Conservation (phyloP, 1,140 invertebrate species). For the Drosophila azteca region DNA sequence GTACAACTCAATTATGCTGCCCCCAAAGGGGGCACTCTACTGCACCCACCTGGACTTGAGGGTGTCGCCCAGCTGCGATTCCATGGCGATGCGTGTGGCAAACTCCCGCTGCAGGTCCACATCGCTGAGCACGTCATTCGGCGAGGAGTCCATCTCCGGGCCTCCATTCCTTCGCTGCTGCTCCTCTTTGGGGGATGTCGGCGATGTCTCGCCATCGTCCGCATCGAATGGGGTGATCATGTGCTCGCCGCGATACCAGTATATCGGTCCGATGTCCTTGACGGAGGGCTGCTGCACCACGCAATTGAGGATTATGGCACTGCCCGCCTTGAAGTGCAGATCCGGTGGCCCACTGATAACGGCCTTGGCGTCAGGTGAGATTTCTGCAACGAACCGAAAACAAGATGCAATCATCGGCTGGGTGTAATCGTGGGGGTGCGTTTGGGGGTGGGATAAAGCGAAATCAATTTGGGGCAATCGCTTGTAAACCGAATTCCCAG, state of each 20-base stretch:
- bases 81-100: constrained; percentile 75
- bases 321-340: constrained; percentile 93
- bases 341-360: constrained; percentile 90
- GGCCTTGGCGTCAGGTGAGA: constrained; percentile 90
- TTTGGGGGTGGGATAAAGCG: constrained; percentile 6
- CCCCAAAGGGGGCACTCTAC: neutral
- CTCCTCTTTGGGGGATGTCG: neutral
- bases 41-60: constrained; percentile 71
- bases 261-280: constrained; percentile 91
- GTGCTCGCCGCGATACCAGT: constrained; percentile 90
- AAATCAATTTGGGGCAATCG: constrained; percentile 53
- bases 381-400: constrained; percentile 50
- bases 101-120: constrained; percentile 72
- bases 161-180: neutral
- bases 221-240: constrained; percentile 76
- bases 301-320: constrained; percentile 91
- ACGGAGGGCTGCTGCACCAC: constrained; percentile 91
- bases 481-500: constrained; percentile 52
- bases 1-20: constrained; percentile 34
- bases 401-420: constrained; percentile 13
- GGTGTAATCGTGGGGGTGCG: neutral
- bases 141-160: constrained; percentile 25
- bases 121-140: constrained; percentile 58
- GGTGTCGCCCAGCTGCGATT: constrained; percentile 76
- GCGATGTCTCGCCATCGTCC: constrained; percentile 70